Base-by-base conservation (phyloP, 92 coral and sea anemone genomes). In the Epizoanthus rinbou region DNA sequence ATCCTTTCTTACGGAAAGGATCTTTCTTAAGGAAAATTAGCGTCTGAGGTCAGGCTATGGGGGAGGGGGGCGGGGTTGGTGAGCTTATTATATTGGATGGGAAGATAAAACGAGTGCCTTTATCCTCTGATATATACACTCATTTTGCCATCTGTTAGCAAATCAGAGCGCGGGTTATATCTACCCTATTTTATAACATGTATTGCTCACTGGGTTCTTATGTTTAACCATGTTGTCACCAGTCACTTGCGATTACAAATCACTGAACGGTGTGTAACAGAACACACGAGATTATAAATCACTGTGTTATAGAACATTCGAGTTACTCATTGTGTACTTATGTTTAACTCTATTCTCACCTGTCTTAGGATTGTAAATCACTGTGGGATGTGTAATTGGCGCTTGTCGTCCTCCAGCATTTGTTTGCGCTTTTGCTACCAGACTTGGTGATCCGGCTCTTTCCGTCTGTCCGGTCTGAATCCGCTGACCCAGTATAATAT, bases 401-500 rank as follows among this genome's bases (percentile, higher is more conserved):
- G 79, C 66, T 53, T 67, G 65, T 6, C 76, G 57, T 2, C 16
- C 54, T 3, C 85, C 71, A 31, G 24, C 74, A 16, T 17, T 25
- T 24, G 79, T 43, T 45, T 22, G 68, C 19, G 83, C 98, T 43
- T 89, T 88, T 10, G 79, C 78, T 3, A 94, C 73, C 80, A 97
- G 21, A 2, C 58, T 63, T 2, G 99, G 98, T 5, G 88, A 60
- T 0, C 88, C 91, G 0, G 90, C 92, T 62, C 94, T 72, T 60
- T 86, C 94, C 4, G 95, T 90, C 52, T 22, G 73, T 23, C 79
- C 53, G 39, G 93, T 89, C 58, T 22, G n/a, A 53, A 97, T 88
- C 79, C 95, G 87, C 72, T 97, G 99, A 70, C 93, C 94, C 47
- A 97, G 80, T 39, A 97, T 88, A 54, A 94, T 80, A 80, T 87